Conservation (phyloP, 2,797 vertebrate species). For the Selene dorsalis region DNA sequence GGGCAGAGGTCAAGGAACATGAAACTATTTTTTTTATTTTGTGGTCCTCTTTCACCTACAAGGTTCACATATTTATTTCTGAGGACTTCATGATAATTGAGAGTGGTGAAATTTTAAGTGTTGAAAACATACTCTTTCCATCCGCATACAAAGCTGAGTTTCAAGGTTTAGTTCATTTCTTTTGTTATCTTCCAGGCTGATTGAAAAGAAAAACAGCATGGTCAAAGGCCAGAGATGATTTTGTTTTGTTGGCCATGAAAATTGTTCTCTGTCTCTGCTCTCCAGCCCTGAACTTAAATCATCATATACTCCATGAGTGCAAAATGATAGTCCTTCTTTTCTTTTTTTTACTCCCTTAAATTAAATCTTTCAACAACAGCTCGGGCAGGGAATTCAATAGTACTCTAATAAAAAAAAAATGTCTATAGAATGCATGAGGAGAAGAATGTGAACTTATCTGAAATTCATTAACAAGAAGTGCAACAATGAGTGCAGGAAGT, state of each 20-base stretch:
- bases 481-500: slow-evolving; percentile 27
- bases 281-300: slow-evolving; percentile 58
- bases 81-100: slow-evolving; percentile 38
- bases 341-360: neutral
- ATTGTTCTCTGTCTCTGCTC: slow-evolving; percentile 16
- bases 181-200: slow-evolving; percentile 32
- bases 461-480: slow-evolving; percentile 27
- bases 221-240: slow-evolving; percentile 38
- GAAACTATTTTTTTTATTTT: slow-evolving; percentile 32
- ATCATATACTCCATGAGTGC: slow-evolving; percentile 5
- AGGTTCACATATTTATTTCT: slow-evolving; percentile 45
- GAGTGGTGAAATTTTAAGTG: slow-evolving; percentile 30
- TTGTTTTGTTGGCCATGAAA: slow-evolving; percentile 55
- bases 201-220: slow-evolving; percentile 25
- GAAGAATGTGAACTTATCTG: slow-evolving; percentile 9
- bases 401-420: slow-evolving; percentile 17
- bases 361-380: slow-evolving; percentile 25
- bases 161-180: slow-evolving; percentile 59
- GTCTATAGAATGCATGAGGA: slow-evolving; percentile 16
- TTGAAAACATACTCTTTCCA: slow-evolving; percentile 29
- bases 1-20: slow-evolving; percentile 53
- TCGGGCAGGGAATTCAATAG: slow-evolving; percentile 20
- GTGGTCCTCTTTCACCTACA: slow-evolving; percentile 37
- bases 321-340: slow-evolving; percentile 9
- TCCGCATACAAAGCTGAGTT: slow-evolving; percentile 42